Evolutionary conservation across 2,888 invertebrate species (phyloP).

Genomic region (Alloplasta piceator): DNA sequence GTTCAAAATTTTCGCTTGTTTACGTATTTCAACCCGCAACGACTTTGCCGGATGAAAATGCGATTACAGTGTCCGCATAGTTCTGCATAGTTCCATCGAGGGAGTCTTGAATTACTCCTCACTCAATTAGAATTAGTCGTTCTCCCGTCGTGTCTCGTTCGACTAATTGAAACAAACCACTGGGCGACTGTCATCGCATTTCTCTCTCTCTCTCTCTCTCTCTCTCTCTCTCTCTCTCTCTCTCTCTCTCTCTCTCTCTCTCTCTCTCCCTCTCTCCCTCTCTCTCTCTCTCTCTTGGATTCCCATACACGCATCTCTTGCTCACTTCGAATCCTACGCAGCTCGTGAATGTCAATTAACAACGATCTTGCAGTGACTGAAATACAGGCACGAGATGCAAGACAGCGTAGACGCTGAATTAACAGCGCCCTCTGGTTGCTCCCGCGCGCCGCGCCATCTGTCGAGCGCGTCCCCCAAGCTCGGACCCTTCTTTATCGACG

Average conservation of each 20-base stretch:
- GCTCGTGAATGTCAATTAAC: constrained; percentile 55
- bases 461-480: no score
- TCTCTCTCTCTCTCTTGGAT: constrained; percentile 14
- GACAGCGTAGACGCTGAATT: no score
- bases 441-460: no score
- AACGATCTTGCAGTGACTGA: constrained; percentile 45
- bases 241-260: constrained; percentile 6
- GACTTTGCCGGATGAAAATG: constrained; percentile 53
- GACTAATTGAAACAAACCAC: constrained; percentile 60
- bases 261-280: constrained; percentile 15
- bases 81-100: constrained; percentile 60
- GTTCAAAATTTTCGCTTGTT: constrained; percentile 31
- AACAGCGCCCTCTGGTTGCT: no score
- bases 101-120: constrained; percentile 66
- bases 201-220: constrained; percentile 2
- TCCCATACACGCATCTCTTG: constrained; percentile 15
- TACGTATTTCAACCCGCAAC: constrained; percentile 3
- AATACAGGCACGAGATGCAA: no score
- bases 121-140: constrained; percentile 66
- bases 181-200: constrained; percentile 41
- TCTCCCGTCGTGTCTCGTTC: constrained; percentile 51
- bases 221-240: neutral
- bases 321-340: constrained; percentile 5
- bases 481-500: no score
- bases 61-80: constrained; percentile 49